Base-by-base conservation (phyloP, 2,888 invertebrate genomes). In the Crossocerus cetratus region DNA sequence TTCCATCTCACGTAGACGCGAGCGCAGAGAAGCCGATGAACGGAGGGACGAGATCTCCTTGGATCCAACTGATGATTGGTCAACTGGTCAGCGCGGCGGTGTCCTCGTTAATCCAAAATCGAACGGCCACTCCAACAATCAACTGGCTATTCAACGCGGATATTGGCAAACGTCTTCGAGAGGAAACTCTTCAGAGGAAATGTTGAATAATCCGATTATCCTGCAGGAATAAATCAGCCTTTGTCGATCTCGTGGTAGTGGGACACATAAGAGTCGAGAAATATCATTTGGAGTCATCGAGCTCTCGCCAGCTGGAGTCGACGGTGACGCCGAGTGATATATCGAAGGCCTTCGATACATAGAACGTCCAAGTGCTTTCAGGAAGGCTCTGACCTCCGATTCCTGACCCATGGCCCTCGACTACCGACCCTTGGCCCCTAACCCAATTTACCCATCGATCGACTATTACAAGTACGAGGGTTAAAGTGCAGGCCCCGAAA, bases 371-470 rank as follows among this genome's bases (percentile, higher is more conserved):
- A 82, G 81, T 84, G 84, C 86, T 85, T 86, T 86, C 78, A 83
- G 74, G 78, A 81, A 82, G 81, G 1, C 32, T 32, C 32, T 32
- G 11, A 32, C 32, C 11, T 11, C 32, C 11, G 32, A 32, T 11
- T 8, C 32, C 32, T 32, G 32, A 32, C 32, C 11, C 32, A 32
- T 32, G 32, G 11, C 32, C 32, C 32, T 11, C 32, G 11, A 32
- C 32, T 32, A 2, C 32, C 11, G 32, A 32, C 32, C 32, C 8
- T 11, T 32, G 23, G 2, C 81, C 77, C 82, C 84, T 84, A 86
- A 87, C 84, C 81, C 74, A 86, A 87, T 88, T 87, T 87, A 74
- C 80, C 76, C 84, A 80, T 85, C 83, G 81, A 83, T 77, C 82
- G 78, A 69, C 84, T 82, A 78, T 87, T 88, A 86, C 82, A 84